Conservation (phyloP, 2,888 invertebrate genomes). For the Pollenia amentaria region DNA sequence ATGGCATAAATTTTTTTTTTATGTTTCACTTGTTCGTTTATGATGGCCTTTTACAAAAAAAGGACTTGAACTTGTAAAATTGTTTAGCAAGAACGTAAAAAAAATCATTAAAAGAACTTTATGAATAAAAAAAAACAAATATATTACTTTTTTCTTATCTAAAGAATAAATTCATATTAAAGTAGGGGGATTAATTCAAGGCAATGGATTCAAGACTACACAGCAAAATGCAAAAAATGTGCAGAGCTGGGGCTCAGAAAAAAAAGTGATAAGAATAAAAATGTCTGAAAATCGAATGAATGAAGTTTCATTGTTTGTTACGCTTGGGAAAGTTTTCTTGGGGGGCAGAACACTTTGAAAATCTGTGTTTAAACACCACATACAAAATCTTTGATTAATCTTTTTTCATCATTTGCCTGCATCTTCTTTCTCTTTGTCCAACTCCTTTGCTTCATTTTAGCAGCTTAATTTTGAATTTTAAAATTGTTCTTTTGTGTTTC, state of each 20-base stretch:
- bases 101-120: conserved; percentile 23
- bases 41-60: conserved; percentile 15
- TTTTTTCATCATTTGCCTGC: background rate
- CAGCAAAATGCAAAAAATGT: background rate
- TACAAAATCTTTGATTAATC: conserved; percentile 22
- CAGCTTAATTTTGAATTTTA: conserved; percentile 56
- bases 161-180: conserved; percentile 14
- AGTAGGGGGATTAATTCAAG: background rate
- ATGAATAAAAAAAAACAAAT: conserved; percentile 8
- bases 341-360: background rate
- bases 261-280: background rate
- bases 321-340: conserved; percentile 16
- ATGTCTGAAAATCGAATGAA: conserved; percentile 35
- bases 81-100: conserved; percentile 9
- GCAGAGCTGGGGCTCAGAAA: background rate
- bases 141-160: conserved; percentile 55
- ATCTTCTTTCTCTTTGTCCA: background rate
- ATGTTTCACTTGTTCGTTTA: background rate
- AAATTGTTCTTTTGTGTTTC: conserved; percentile 48
- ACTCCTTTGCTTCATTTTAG: conserved; percentile 23
- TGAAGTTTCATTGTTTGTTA: conserved; percentile 52
- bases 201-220: conserved; percentile 3
- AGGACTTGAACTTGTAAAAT: conserved; percentile 55
- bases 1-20: conserved; percentile 43
- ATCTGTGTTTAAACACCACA: background rate